phyloP scores from a whole-genome alignment of 2,113 vertebrate genomes.

The Rhegmatorhina hoffmannsi region DNA sequence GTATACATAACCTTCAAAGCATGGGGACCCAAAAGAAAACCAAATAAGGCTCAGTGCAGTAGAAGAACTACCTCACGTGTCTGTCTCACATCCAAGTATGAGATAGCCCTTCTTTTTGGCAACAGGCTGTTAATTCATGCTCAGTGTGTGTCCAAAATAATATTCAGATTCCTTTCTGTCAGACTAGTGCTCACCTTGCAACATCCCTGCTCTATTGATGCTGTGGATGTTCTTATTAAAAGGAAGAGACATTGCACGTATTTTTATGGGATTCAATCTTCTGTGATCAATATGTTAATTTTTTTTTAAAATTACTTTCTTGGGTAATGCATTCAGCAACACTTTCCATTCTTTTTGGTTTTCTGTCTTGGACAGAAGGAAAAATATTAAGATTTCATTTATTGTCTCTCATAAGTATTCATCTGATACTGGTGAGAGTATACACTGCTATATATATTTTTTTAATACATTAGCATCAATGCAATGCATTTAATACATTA shows the following conservation, averaged over 20 bases:
- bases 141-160: not conserved
- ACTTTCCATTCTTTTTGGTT: not conserved
- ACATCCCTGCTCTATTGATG: not conserved
- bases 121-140: not conserved
- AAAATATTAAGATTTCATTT: not conserved
- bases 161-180: not conserved
- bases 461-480: too few species aligned
- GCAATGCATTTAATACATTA: not conserved
- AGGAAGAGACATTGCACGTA: not conserved
- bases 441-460: not conserved
- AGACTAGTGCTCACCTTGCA: not conserved
- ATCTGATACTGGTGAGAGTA: not conserved
- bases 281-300: not conserved
- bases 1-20: not conserved
- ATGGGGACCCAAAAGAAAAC: not conserved
- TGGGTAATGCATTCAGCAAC: not conserved
- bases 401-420: not conserved
- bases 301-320: not conserved
- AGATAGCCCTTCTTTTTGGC: not conserved
- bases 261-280: not conserved
- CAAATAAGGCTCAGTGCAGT: accelerated
- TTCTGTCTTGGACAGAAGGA: not conserved
- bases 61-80: not conserved
- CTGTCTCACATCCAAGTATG: not conserved
- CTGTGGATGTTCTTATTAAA: not conserved